Conservation (phyloP, 2,113 vertebrate species). For the Alaudala cheleensis region DNA sequence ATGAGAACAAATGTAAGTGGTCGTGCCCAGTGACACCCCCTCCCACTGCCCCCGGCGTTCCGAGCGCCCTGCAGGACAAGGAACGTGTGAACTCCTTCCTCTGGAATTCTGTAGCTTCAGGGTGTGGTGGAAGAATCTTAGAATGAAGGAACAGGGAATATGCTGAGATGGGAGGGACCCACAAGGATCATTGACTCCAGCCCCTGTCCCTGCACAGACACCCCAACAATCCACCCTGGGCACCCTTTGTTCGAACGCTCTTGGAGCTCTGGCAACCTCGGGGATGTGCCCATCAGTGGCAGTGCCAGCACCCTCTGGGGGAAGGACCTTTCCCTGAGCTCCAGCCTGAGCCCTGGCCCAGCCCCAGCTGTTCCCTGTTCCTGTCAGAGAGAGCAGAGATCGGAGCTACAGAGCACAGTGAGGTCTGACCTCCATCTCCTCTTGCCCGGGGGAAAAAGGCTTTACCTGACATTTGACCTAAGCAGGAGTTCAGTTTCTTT, state of each 20-base stretch:
- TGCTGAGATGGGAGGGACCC: neutral
- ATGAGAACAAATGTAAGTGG: slow-evolving; percentile 26
- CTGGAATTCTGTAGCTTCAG: neutral
- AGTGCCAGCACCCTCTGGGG: neutral
- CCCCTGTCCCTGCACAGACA: neutral
- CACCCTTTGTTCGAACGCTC: neutral
- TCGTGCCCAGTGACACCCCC: neutral
- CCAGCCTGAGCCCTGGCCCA: accelerated
- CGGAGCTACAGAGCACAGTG: neutral
- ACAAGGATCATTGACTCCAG: accelerated
- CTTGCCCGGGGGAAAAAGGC: neutral
- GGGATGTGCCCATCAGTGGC: neutral
- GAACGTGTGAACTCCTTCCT: neutral
- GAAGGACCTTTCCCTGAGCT: neutral
- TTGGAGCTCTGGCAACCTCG: neutral
- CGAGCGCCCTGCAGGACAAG: neutral
- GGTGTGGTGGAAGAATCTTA: neutral
- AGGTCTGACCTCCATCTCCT: neutral
- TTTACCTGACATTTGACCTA: neutral
- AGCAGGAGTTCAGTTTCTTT: neutral
- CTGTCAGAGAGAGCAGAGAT: neutral
- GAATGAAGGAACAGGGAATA: neutral
- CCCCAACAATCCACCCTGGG: neutral
- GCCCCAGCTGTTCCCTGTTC: neutral
- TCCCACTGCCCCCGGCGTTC: neutral